Evolutionary conservation across 2,113 vertebrate species (phyloP).

Genomic region (Hemiprocne comata): DNA sequence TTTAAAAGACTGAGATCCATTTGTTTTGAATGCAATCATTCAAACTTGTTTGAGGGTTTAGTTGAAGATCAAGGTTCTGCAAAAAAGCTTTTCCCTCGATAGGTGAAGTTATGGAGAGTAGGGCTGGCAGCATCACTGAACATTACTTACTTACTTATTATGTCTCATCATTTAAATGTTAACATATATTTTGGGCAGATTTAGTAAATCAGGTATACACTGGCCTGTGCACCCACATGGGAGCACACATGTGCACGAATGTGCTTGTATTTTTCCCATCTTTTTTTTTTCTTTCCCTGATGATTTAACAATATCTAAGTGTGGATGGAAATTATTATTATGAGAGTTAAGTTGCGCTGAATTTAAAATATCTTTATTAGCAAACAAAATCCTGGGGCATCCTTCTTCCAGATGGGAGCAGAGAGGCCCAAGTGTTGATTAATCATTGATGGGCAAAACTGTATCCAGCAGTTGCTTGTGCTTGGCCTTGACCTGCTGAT

Average conservation of each 20-base stretch:
- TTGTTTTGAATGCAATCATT: background rate
- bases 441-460: background rate
- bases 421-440: background rate
- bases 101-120: background rate
- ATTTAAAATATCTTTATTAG: background rate
- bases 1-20: background rate
- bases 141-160: background rate
- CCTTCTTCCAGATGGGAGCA: fast-evolving
- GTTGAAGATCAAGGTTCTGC: background rate
- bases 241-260: fast-evolving
- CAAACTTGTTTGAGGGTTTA: background rate
- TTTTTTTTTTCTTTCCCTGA: background rate
- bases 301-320: background rate
- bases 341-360: background rate
- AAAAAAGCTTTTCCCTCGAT: background rate
- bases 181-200: background rate
- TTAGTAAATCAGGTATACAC: background rate
- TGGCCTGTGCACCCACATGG: background rate
- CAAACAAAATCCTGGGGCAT: background rate
- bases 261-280: background rate
- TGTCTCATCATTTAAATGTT: background rate
- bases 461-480: background rate
- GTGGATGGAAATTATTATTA: background rate
- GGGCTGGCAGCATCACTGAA: background rate
- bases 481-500: background rate